phyloP scores from a whole-genome alignment of 1,140 invertebrate species.

The Drosophila sp. region DNA sequence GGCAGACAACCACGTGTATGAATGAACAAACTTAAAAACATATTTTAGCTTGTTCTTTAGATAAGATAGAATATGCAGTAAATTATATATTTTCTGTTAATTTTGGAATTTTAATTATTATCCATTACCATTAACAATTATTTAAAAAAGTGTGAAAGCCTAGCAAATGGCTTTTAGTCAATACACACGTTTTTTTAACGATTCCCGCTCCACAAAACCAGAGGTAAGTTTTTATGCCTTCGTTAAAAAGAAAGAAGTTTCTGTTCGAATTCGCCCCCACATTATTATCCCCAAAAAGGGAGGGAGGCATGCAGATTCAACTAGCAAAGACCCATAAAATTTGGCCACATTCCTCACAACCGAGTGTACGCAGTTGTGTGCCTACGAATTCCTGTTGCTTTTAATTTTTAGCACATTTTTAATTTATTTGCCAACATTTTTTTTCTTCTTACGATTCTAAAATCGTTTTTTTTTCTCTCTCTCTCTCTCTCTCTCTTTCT shows the following conservation, averaged over 20 bases:
- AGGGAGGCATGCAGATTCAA: neutral
- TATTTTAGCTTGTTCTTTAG: too few relatives aligned
- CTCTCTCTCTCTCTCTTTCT: slow-evolving; percentile 16
- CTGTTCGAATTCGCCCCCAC: neutral
- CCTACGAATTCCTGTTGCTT: slow-evolving; percentile 29
- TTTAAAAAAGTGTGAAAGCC: too few relatives aligned
- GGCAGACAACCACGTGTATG: slow-evolving; percentile 6
- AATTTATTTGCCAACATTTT: slow-evolving; percentile 78
- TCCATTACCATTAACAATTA: too few relatives aligned
- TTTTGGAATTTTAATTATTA: too few relatives aligned
- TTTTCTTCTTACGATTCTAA: slow-evolving; percentile 59
- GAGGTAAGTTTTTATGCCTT: neutral
- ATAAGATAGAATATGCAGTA: too few relatives aligned
- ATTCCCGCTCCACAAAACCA: too few relatives aligned
- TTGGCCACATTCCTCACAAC: slow-evolving; percentile 1
- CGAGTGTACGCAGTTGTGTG: neutral
- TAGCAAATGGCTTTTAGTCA: too few relatives aligned
- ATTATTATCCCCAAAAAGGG: neutral
- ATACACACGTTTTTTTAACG: too few relatives aligned
- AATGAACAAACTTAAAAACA: too few relatives aligned
- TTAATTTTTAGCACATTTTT: slow-evolving; percentile 73
- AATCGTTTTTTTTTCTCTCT: slow-evolving; percentile 19
- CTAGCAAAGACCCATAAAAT: neutral
- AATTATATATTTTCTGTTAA: too few relatives aligned
- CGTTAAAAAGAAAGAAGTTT: neutral